Percentiles rank a stretch among this genome's conserved stretches.
These are phyloP conservation scores for Heteropelma amictum DNA, from an alignment of 2,888 invertebrate genomes.

Conservation along the genomic window DNA sequence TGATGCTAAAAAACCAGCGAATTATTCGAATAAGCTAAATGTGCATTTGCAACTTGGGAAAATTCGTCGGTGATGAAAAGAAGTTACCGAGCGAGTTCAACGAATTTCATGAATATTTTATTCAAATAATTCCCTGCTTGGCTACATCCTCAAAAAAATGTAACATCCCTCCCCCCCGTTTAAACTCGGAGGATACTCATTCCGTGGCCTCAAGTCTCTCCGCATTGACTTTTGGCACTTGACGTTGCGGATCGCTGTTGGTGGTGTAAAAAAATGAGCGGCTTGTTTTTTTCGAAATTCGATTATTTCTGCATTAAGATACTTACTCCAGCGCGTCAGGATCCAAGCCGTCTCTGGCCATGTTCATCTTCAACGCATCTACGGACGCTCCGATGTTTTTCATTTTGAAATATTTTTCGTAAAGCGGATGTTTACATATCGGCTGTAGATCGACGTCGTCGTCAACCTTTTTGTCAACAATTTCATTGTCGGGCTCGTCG, in stretches of 20 bases:
- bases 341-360: slow-evolving; percentile 87
- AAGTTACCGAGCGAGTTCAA: not conserved
- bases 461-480: slow-evolving; percentile 51
- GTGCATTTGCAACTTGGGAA: not conserved
- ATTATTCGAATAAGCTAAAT: no score
- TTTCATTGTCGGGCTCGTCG: slow-evolving; percentile 65
- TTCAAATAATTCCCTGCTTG: slow-evolving; percentile 39
- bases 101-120: not conserved
- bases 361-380: slow-evolving; percentile 89
- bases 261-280: slow-evolving; percentile 45
- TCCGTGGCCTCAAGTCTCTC: slow-evolving; percentile 11
- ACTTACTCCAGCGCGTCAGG: slow-evolving; percentile 85
- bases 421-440: slow-evolving; percentile 82
- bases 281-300: not conserved
- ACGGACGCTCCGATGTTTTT: slow-evolving; percentile 92
- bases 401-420: slow-evolving; percentile 92
- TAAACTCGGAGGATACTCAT: not conserved
- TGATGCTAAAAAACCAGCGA: no score
- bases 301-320: not conserved
- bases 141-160: slow-evolving; percentile 42
- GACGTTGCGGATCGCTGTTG: slow-evolving; percentile 66
- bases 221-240: slow-evolving; percentile 62
- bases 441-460: slow-evolving; percentile 46
- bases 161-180: no score
- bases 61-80: no score